A percentile compares a stretch with the other conserved stretches of the same genome.
Evolutionary conservation across 2,797 vertebrate genomes (phyloP).

Genomic region (Spinibarbus caldwelli): DNA sequence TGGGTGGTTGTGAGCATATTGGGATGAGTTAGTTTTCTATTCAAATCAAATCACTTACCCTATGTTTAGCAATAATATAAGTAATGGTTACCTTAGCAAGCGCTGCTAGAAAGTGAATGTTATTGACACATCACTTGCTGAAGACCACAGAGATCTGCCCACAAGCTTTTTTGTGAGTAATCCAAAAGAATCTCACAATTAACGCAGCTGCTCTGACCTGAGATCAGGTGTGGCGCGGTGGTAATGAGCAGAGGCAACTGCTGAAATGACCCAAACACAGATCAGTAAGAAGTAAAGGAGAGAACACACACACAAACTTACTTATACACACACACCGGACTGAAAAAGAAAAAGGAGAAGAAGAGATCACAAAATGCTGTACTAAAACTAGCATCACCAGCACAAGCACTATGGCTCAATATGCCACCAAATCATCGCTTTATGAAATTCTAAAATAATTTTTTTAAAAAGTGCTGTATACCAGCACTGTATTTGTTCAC

Average conservation of each 20-base stretch:
- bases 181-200: not conserved
- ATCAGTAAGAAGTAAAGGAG: constrained; percentile 20
- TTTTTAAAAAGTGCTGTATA: not conserved
- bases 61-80: not conserved
- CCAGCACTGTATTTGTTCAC: not conserved
- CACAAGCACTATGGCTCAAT: not conserved
- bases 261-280: constrained; percentile 35
- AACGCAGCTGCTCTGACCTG: not conserved
- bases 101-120: not conserved
- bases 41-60: not conserved
- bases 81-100: not conserved
- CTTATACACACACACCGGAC: not conserved
- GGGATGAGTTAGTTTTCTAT: not conserved
- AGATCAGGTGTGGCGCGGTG: constrained; percentile 44
- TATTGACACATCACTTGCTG: not conserved
- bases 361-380: not conserved
- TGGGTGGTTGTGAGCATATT: not conserved
- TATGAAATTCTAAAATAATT: not conserved
- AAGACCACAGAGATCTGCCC: not conserved
- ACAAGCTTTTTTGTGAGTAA: not conserved
- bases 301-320: not conserved
- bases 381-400: not conserved
- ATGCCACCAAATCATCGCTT: not conserved
- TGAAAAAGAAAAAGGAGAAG: not conserved
- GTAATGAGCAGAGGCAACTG: constrained; percentile 52